Conservation (phyloP, 2,888 invertebrate genomes). For the Catocala sponsa region DNA sequence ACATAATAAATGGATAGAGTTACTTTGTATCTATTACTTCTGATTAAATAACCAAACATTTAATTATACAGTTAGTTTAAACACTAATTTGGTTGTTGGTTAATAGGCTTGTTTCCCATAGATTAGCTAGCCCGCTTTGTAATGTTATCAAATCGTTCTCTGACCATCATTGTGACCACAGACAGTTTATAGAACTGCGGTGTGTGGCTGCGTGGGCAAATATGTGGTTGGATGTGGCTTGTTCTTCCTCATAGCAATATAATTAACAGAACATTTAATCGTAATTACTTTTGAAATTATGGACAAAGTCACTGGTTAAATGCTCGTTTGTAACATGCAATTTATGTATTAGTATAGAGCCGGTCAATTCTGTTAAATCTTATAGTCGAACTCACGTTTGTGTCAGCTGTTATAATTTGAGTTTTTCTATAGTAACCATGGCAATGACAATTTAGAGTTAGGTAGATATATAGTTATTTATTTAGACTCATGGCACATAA, state of each 20-base stretch:
- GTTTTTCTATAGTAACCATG: no score
- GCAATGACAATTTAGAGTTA: no score
- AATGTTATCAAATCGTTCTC: slow-evolving; percentile 9
- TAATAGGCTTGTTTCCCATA: neutral
- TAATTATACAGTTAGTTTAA: neutral
- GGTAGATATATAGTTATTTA: no score
- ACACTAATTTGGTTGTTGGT: neutral
- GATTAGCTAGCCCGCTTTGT: slow-evolving; percentile 22
- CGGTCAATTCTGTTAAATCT: no score
- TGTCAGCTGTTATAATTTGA: no score
- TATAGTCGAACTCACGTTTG: no score
- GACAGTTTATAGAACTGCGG: slow-evolving; percentile 31
- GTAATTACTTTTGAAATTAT: neutral
- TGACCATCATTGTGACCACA: slow-evolving; percentile 36
- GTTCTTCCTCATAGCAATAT: slow-evolving; percentile 14
- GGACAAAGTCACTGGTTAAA: no score
- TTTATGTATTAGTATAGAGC: no score
- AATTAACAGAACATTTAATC: slow-evolving; percentile 36
- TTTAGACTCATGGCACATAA: no score
- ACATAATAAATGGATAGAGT: no score
- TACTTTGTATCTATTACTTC: no score
- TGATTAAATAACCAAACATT: neutral
- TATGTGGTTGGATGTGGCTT: slow-evolving; percentile 19
- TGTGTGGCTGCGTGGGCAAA: slow-evolving; percentile 8
- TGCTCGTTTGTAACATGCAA: no score